Percentiles rank a stretch among this genome's conserved stretches.
Conservation (phyloP, 2,888 invertebrate genomes). For the Hofmannophila pseudospretella region DNA sequence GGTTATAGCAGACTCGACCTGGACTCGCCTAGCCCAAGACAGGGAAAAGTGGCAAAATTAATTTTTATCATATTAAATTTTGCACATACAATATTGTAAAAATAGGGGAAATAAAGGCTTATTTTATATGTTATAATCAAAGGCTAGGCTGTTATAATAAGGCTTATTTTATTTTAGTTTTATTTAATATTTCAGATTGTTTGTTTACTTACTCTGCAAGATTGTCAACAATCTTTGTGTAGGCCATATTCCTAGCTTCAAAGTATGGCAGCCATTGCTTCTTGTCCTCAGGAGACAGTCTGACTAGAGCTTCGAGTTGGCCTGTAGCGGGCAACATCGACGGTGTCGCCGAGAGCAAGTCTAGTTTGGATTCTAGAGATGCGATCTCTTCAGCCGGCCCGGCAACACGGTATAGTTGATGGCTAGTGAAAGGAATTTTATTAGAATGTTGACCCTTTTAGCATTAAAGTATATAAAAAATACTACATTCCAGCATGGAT, state of each 20-base stretch:
- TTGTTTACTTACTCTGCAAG: conserved; percentile 46
- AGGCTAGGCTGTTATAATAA: background rate
- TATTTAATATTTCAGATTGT: background rate
- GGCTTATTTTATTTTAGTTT: background rate
- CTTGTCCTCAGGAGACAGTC: conserved; percentile 50
- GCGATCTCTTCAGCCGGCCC: conserved; percentile 40
- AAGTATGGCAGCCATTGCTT: conserved; percentile 53
- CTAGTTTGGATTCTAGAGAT: conserved; percentile 41
- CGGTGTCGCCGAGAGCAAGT: conserved; percentile 46
- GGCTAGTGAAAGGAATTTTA: too few species aligned
- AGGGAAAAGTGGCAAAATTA: too few species aligned
- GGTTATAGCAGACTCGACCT: too few species aligned
- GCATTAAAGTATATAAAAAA: too few species aligned
- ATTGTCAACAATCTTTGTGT: conserved; percentile 49
- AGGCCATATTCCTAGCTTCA: conserved; percentile 36
- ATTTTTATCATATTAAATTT: background rate
- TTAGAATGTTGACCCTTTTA: too few species aligned
- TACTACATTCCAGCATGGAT: too few species aligned
- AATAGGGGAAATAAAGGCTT: too few species aligned
- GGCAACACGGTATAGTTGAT: conserved; percentile 51
- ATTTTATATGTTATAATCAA: background rate
- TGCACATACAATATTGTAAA: too few species aligned
- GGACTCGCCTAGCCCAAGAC: too few species aligned
- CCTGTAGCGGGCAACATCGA: conserved; percentile 35
- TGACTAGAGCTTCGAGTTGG: conserved; percentile 48